Base-by-base conservation (phyloP, 2,888 invertebrate genomes). In the Melangyna quadrimaculata region DNA sequence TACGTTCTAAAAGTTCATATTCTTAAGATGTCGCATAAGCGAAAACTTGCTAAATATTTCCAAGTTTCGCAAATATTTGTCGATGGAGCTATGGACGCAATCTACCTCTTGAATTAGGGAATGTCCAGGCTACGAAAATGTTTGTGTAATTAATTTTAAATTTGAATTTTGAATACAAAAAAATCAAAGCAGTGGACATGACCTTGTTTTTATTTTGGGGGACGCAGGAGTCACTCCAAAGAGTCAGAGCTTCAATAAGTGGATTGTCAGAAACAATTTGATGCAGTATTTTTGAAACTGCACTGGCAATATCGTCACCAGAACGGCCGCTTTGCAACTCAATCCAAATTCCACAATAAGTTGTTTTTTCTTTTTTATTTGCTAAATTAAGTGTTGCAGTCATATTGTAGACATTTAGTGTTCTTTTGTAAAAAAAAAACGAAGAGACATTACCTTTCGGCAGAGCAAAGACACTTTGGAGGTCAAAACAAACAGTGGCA, bases 311-410 rank as follows among this genome's bases (percentile, higher is more conserved):
- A 9, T 67, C 48, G n/a, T 48, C 51, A 14, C 48, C 69, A n/a
- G 51, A 67, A 35, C 65, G 43, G 32, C 65, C 67, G 35, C 51
- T 43, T 3, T 51, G 19, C 17, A 67, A 14, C 27, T 67, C 67
- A 51, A 51, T 67, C 67, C 67, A 51, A 51, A 51, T 67, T 51
- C 27, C 67, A 67, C 67, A 67, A 14, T 67, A 51, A 29, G 65
- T 45, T n/a, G 48, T 48, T 45, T 65, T 45, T 45, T 2, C 10
- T 27, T 51, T 37, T 32, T 27, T 27, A 27, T 27, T 51, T 32
- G 40, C 6, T 17, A 19, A 37, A 37, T 12, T 37, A 12, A 37
- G 12, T 37, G 37, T 37, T 37, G 37, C 37, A 37, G 37, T 37
- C 29, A 48, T 48, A n/a, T 65, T 65, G 32, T 40, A 65, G 27